A percentile compares a stretch with the other conserved stretches of the same genome.
These are phyloP conservation scores for Tuberolachnus salignus DNA, from an alignment of 2,888 invertebrate genomes.

Conservation along the genomic window DNA sequence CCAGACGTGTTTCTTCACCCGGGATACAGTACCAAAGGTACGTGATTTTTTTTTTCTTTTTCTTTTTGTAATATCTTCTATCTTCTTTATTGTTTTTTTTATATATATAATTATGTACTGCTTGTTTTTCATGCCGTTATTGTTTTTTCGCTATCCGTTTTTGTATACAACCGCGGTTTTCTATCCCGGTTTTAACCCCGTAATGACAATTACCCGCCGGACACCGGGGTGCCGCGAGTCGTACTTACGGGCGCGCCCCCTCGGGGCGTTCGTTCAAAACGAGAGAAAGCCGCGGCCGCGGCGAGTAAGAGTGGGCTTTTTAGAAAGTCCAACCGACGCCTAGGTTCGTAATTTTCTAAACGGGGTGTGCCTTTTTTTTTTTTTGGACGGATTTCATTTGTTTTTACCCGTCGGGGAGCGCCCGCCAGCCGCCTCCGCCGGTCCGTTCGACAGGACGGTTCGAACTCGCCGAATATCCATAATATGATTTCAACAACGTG, in stretches of 20 bases:
- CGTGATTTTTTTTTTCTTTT: conserved; percentile 2
- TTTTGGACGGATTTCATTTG: conserved; percentile 12
- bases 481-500: too few relatives aligned
- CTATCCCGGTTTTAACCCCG: too few relatives aligned
- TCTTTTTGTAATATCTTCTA: not conserved
- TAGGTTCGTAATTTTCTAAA: not conserved
- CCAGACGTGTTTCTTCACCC: conserved; percentile 31
- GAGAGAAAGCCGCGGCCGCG: not conserved
- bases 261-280: conserved; percentile 15
- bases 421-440: too few relatives aligned
- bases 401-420: not conserved
- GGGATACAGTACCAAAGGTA: conserved; percentile 43
- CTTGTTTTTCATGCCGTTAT: too few relatives aligned
- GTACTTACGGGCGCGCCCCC: too few relatives aligned
- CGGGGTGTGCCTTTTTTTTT: conserved; percentile 40
- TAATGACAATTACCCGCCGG: too few relatives aligned
- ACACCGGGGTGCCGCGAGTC: too few relatives aligned
- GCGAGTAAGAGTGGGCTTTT: conserved; percentile 30
- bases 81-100: not conserved
- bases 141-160: too few relatives aligned
- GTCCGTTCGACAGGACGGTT: too few relatives aligned
- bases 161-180: too few relatives aligned
- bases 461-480: too few relatives aligned
- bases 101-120: too few relatives aligned
- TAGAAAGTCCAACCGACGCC: conserved; percentile 25